A percentile compares a stretch with the other conserved stretches of the same genome.
These are phyloP conservation scores for human (Homo sapiens) DNA, from an alignment of 2,113 vertebrate genomes.

Conservation along the genomic window DNA sequence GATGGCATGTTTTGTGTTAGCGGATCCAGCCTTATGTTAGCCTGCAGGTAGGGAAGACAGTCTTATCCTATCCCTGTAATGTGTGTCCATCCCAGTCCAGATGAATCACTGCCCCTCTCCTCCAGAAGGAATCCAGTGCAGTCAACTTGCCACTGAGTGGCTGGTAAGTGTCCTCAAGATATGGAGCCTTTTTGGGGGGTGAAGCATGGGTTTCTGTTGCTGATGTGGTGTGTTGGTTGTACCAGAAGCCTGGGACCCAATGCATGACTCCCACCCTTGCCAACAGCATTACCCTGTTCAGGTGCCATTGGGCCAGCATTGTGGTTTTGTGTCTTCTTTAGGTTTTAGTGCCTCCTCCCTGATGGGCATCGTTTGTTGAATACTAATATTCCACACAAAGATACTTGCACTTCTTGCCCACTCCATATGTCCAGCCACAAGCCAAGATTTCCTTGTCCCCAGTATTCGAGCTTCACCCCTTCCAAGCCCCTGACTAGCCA, in stretches of 20 bases:
- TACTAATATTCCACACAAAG: background rate
- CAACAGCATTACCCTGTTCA: fast-evolving
- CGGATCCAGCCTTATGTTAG: too few relatives aligned
- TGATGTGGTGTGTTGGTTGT: fast-evolving
- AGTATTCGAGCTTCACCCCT: background rate
- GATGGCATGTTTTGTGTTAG: fast-evolving
- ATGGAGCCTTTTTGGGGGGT: background rate
- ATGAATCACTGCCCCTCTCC: too few relatives aligned
- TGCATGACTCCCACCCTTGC: fast-evolving
- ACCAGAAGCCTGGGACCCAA: background rate
- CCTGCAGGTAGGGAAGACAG: background rate
- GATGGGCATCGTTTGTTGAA: background rate
- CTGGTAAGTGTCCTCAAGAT: background rate
- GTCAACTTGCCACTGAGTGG: background rate
- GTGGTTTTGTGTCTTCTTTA: background rate
- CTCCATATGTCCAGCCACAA: fast-evolving
- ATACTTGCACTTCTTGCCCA: too few relatives aligned
- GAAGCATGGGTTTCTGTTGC: background rate
- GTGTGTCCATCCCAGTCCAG: background rate
- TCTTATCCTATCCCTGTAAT: background rate
- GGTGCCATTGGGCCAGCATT: fast-evolving
- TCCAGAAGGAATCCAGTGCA: background rate
- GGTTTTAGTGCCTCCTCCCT: background rate
- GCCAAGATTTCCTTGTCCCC: background rate
- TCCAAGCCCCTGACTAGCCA: background rate